Percentiles rank a stretch among this genome's conserved stretches.
Conservation (phyloP, 2,113 vertebrate species). For the Mustelus asterias region DNA sequence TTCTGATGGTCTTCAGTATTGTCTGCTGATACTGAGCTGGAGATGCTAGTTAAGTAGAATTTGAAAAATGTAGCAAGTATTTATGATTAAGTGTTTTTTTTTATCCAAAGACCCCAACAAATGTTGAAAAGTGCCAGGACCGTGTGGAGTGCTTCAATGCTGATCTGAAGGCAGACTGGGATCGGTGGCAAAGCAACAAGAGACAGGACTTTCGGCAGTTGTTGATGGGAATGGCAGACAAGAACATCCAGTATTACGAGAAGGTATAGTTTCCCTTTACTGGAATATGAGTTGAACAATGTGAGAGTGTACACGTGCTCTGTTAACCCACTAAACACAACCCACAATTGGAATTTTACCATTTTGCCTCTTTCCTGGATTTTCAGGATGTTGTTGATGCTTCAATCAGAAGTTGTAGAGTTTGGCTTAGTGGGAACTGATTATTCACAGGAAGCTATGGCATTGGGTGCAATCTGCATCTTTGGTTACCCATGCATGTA, state of each 20-base stretch:
- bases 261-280: constrained; percentile 63
- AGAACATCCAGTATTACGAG: constrained; percentile 90
- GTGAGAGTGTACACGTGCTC: not conserved
- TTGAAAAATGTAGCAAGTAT: not conserved
- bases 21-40: too few relatives aligned
- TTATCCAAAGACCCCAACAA: constrained; percentile 67
- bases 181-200: constrained; percentile 94
- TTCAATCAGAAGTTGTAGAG: not conserved
- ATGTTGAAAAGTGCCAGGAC: constrained; percentile 93
- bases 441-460: not conserved
- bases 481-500: not conserved
- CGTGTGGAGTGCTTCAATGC: constrained; percentile 93
- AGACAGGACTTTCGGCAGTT: constrained; percentile 92
- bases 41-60: not conserved
- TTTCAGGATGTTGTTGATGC: not conserved
- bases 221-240: constrained; percentile 86
- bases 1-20: not conserved
- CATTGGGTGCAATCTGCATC: not conserved
- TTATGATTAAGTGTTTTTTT: not conserved
- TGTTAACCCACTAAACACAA: not conserved
- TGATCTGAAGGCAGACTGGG: constrained; percentile 95
- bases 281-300: too few relatives aligned
- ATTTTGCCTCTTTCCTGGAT: not conserved
- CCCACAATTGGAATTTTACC: not conserved
- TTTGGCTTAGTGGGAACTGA: not conserved